phyloP scores from a whole-genome alignment of 92 coral and sea anemone species.

The Phenganax stokvisi region DNA sequence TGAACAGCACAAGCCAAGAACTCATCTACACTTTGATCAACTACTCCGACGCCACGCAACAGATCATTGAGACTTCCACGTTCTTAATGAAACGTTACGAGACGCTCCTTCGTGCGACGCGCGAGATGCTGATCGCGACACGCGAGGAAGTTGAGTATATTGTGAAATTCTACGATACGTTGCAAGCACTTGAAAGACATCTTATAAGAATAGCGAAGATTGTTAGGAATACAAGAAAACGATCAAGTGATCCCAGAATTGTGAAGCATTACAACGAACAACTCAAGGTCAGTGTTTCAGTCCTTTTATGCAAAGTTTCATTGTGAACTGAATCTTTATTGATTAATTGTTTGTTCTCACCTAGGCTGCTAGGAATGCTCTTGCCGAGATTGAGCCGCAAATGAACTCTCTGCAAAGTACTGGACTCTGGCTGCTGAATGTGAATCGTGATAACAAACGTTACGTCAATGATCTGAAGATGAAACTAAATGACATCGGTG shows the following conservation, averaged over 20 bases:
- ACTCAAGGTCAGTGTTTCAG: conserved; percentile 23
- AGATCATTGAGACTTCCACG: conserved; percentile 38
- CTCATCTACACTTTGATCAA: conserved; percentile 32
- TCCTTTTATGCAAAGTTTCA: background rate
- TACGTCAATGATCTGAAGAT: conserved; percentile 30
- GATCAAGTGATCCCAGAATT: conserved; percentile 33
- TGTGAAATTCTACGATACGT: conserved; percentile 30
- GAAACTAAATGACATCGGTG: conserved; percentile 24
- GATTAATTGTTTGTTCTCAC: too few species aligned
- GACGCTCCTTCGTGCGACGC: conserved; percentile 20
- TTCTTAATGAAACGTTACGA: conserved; percentile 40
- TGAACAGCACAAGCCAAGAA: conserved; percentile 39
- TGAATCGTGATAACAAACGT: conserved; percentile 56
- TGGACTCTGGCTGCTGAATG: conserved; percentile 75
- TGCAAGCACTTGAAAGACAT: conserved; percentile 63
- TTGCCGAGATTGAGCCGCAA: conserved; percentile 71
- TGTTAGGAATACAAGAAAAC: conserved; percentile 30
- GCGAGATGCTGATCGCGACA: conserved; percentile 34
- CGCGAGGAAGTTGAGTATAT: conserved; percentile 31
- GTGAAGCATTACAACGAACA: conserved; percentile 38
- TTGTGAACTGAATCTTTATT: too few species aligned
- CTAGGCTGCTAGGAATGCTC: conserved; percentile 57
- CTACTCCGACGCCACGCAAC: conserved; percentile 38
- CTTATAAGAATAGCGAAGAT: conserved; percentile 74
- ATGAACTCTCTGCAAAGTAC: conserved; percentile 73